Percentiles rank a stretch among this genome's conserved stretches.
Evolutionary conservation across 2,888 invertebrate species (phyloP).

Genomic region (Catotricha subobsoleta): DNA sequence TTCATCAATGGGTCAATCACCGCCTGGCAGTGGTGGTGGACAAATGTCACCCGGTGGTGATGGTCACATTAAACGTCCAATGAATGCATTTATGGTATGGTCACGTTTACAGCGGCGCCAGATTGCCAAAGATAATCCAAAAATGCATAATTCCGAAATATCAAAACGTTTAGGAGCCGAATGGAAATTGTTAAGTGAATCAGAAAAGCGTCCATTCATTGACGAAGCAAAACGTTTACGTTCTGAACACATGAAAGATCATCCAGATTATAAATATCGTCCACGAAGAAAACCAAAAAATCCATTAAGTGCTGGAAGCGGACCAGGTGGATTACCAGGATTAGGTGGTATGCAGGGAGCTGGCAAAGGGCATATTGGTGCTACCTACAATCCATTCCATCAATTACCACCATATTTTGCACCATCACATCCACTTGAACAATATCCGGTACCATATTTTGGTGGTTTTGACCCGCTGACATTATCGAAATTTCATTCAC

Average conservation of each 20-base stretch:
- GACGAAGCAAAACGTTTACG: conserved; percentile 85
- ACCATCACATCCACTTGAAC: conserved; percentile 44
- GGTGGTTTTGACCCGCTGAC: conserved; percentile 29
- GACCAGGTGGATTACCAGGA: conserved; percentile 19
- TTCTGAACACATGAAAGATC: conserved; percentile 76
- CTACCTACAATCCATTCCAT: conserved; percentile 43
- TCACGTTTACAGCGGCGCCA: conserved; percentile 78
- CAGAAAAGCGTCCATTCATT: conserved; percentile 82
- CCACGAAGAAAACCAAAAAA: conserved; percentile 71
- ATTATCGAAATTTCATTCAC: conserved; percentile 26
- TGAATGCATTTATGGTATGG: conserved; percentile 98
- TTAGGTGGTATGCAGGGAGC: conserved; percentile 13
- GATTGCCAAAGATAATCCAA: conserved; percentile 87
- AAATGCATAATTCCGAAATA: conserved; percentile 80
- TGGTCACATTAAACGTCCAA: conserved; percentile 84
- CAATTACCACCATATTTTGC: conserved; percentile 52
- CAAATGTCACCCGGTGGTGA: conserved; percentile 31
- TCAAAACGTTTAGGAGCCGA: conserved; percentile 82
- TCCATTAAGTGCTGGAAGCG: conserved; percentile 33
- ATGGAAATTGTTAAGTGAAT: conserved; percentile 77
- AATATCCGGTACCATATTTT: conserved; percentile 33
- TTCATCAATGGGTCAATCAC: conserved; percentile 23
- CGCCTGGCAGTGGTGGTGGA: conserved; percentile 2
- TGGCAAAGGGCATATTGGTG: conserved; percentile 26
- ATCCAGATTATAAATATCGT: conserved; percentile 80